Evolutionary conservation across 2,888 invertebrate species (phyloP), one percentile per base, ranked within the genome.

Genomic region (Automeris io): DNA sequence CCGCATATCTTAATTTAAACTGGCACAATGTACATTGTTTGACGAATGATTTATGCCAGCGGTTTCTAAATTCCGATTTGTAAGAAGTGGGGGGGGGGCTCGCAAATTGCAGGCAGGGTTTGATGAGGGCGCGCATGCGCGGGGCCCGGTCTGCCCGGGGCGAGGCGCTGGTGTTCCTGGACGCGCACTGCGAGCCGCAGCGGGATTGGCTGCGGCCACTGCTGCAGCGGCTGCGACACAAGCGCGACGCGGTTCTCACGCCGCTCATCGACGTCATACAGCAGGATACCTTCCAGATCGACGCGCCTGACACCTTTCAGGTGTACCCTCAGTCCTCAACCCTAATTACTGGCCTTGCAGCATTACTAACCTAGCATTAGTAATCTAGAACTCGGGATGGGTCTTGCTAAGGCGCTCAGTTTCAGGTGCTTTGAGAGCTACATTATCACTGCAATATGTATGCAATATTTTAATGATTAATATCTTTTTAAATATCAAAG

Each of bases 211-310:
- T 97, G 47, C 93, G 98, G 62, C 98, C 99, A 0, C 75, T 99
- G 35, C 85, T 98, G 49, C 90, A 94, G 47, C 88, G 97, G 37
- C 36, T 71, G 16, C 41, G 45, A 3, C 65, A 76, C 61, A 93
- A 96, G 47, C 85, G 91, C 1, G 92, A 91, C 21, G 91, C 94
- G 1, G 96, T 97, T 0, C 78, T 97, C 40, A 95, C 97, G 47
- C 99, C 99, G 4, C 93, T 97, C 46, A 98, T 99, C 44, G 98
- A 99, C 82, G 93, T 95, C 25, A 94, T 99, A 46, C 93, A 95
- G 70, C 74, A 95, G 60, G 88, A 91, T 51, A 92, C 90, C 7
- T 89, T 97, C 66, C 89, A 90, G 37, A 43, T 79, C 1, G 50
- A 78, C 5, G 66, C 64, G 0, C 57, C 77, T 1, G 63, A 70